A percentile compares a stretch with the other conserved stretches of the same genome.
These are phyloP conservation scores for Drosophila micromelanica DNA, from an alignment of 1,140 invertebrate species.

Conservation along the genomic window DNA sequence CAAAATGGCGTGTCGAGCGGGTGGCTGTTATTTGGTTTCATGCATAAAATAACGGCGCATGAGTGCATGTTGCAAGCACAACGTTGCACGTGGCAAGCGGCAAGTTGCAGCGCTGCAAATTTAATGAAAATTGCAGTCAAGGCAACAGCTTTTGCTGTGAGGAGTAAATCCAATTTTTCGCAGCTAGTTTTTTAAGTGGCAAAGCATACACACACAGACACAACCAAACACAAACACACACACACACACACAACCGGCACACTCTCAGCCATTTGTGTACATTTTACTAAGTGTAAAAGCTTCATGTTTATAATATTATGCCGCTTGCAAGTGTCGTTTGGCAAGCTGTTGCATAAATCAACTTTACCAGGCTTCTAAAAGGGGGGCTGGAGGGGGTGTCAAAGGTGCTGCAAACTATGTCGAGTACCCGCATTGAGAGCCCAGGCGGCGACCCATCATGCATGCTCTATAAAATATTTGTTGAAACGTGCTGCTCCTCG, in stretches of 20 bases:
- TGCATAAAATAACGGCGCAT: slow-evolving; percentile 78
- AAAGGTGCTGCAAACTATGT: slow-evolving; percentile 62
- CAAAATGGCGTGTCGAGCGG: slow-evolving; percentile 41
- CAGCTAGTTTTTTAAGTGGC: slow-evolving; percentile 69
- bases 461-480: slow-evolving; percentile 81
- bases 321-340: slow-evolving; percentile 37
- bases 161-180: slow-evolving; percentile 71
- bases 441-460: slow-evolving; percentile 36
- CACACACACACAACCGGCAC: slow-evolving; percentile 4
- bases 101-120: slow-evolving; percentile 57
- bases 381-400: too few relatives aligned
- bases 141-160: slow-evolving; percentile 5
- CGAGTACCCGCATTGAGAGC: slow-evolving; percentile 54
- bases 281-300: slow-evolving; percentile 74
- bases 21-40: slow-evolving; percentile 74
- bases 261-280: slow-evolving; percentile 34
- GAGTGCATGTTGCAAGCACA: slow-evolving; percentile 61
- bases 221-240: slow-evolving; percentile 12
- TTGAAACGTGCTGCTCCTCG: slow-evolving; percentile 58
- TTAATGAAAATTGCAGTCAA: slow-evolving; percentile 65
- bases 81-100: slow-evolving; percentile 36
- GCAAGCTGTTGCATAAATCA: slow-evolving; percentile 81
- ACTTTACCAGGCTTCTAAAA: slow-evolving; percentile 44
- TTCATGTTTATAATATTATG: slow-evolving; percentile 74
- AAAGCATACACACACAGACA: slow-evolving; percentile 35